Base-by-base conservation (phyloP, 2,797 vertebrate genomes). In the Alca torda region DNA sequence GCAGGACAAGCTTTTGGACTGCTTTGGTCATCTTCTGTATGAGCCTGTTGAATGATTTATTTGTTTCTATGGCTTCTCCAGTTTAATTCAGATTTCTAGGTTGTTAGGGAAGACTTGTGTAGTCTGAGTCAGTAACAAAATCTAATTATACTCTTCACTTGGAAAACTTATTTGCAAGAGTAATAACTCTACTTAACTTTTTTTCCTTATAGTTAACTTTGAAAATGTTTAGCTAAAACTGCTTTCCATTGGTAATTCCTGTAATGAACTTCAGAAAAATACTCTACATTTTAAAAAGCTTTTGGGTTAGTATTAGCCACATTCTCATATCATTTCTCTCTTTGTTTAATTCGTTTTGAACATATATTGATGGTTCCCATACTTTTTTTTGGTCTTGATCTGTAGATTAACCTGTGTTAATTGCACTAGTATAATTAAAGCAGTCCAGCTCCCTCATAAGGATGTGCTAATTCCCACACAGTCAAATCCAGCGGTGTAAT, bases 371-470 rank as follows among this genome's bases (percentile, higher is more conserved):
- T 54, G 53, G 17, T 80, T 89, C 75, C 64, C 15, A 5, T 35
- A 67, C 39, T 20, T 53, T 56, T 59, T 56, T 83, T 76, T 11
- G 17, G 24, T 31, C 67, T 45, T 41, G 18, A 26, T 87, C 46
- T 33, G 9, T 65, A 41, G 35, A 17, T 79, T 72, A 74, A 65
- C 28, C 26, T 33, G 21, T 74, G 78, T 87, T 96, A 90, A 93
- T 84, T 93, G 59, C 57, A 28, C 14, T 43, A 64, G n/a, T 72
- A 5, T 93, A 89, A 90, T 95, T 96, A 94, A 95, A 93, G 45
- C 43, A 85, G 74, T 39, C 30, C 48, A 80, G 59, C 45, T 90
- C 48, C 50, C 19, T 59, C 43, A 2, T 3, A 21, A 88, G 60
- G 45, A 60, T 41, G 35, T 72, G 15, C 20, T 68, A 48, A 63